phyloP scores from a whole-genome alignment of 2,888 invertebrate genomes.

The Rotaria socialis region DNA sequence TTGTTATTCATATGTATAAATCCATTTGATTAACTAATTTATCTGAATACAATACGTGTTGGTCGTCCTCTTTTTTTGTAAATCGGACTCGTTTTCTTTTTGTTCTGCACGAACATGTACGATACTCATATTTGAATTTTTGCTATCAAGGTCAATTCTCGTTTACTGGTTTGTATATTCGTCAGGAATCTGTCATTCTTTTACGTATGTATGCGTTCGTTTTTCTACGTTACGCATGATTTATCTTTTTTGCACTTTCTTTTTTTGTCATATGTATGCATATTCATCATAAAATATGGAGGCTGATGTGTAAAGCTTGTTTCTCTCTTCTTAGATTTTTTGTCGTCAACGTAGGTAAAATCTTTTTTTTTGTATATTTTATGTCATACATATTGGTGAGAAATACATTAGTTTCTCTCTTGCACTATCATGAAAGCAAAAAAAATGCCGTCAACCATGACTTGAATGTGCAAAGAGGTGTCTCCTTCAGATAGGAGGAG shows the following conservation, averaged over 20 bases:
- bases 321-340: not conserved
- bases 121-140: not conserved
- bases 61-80: no score
- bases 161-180: not conserved
- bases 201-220: not conserved
- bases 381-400: not conserved
- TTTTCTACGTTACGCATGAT: not conserved
- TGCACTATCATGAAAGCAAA: not conserved
- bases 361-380: not conserved
- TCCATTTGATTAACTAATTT: not conserved
- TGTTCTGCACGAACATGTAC: not conserved
- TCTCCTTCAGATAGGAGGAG: not conserved
- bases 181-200: not conserved
- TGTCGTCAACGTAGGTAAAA: not conserved
- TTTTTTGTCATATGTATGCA: not conserved
- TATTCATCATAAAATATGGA: conserved; percentile 3
- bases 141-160: not conserved
- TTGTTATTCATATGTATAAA: not conserved
- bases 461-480: not conserved
- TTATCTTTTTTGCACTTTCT: not conserved
- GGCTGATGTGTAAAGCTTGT: conserved; percentile 4
- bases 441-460: conserved; percentile 12
- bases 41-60: no score
- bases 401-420: not conserved
- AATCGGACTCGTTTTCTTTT: not conserved